These are phyloP conservation scores for Neoseiulus cucumeris DNA, from an alignment of 1,140 invertebrate genomes.

Conservation along the genomic window DNA sequence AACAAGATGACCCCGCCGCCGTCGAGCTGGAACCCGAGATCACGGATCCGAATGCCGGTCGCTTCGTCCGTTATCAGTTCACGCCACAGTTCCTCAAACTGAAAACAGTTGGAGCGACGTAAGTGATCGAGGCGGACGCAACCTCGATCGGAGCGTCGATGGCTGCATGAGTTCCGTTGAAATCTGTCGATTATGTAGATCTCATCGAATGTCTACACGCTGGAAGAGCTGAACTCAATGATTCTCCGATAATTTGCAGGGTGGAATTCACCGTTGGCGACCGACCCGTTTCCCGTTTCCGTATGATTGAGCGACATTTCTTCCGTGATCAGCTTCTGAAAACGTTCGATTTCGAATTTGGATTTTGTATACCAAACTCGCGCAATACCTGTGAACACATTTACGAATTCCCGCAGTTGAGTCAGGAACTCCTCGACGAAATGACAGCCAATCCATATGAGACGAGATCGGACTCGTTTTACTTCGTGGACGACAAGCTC, in stretches of 20 bases:
- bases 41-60: slow-evolving; percentile 63
- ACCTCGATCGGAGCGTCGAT: neutral
- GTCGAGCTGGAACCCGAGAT: slow-evolving; percentile 23
- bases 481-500: slow-evolving; percentile 86
- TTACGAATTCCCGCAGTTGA: slow-evolving; percentile 85
- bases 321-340: slow-evolving; percentile 82
- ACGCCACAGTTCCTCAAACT: slow-evolving; percentile 82
- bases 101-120: slow-evolving; percentile 88
- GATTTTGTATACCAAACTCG: slow-evolving; percentile 93
- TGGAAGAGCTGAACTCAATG: no score
- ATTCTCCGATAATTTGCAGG: slow-evolving; percentile 42
- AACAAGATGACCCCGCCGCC: slow-evolving; percentile 10
- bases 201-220: no score
- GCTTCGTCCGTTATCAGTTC: slow-evolving; percentile 93
- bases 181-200: no score
- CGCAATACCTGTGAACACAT: slow-evolving; percentile 97
- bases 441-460: slow-evolving; percentile 92
- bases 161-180: neutral
- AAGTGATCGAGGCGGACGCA: slow-evolving; percentile 28
- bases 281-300: slow-evolving; percentile 75
- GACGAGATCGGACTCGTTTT: slow-evolving; percentile 93
- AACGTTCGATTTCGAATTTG: slow-evolving; percentile 99
- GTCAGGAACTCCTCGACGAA: slow-evolving; percentile 63
- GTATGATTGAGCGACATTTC: slow-evolving; percentile 96
- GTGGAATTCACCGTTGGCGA: slow-evolving; percentile 90